These are phyloP conservation scores for Eupsittula cactorum DNA, from an alignment of 2,113 vertebrate genomes.

Conservation along the genomic window DNA sequence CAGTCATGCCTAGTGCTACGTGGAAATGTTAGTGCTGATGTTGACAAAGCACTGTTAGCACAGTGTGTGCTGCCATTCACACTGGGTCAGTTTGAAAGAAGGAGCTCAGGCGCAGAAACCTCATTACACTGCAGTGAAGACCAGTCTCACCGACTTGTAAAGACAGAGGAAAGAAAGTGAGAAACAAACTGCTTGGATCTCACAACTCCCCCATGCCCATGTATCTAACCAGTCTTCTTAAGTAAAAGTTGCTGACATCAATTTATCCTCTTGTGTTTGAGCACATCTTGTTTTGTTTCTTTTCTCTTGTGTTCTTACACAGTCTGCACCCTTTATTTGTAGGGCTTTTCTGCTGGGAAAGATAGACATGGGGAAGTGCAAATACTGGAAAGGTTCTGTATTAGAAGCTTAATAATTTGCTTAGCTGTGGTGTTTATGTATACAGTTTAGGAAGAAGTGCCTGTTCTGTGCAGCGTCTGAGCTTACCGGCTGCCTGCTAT, in stretches of 20 bases:
- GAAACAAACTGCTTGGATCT: background rate
- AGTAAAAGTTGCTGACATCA: background rate
- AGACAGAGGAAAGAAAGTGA: background rate
- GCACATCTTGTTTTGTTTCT: background rate
- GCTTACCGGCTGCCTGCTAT: background rate
- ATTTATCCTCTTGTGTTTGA: background rate
- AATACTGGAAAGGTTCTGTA: background rate
- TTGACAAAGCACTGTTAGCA: background rate
- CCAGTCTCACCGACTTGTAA: background rate
- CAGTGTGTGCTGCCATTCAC: background rate
- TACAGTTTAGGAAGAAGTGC: background rate
- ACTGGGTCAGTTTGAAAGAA: background rate
- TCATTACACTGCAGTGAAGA: rapidly evolving
- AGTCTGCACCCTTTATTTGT: background rate
- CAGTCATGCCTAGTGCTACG: rapidly evolving
- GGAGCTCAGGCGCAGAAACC: background rate
- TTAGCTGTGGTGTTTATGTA: background rate
- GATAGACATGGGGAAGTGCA: background rate
- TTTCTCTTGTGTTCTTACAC: background rate
- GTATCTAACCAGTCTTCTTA: background rate
- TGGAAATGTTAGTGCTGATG: background rate
- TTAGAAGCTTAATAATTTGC: background rate
- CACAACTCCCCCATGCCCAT: rapidly evolving
- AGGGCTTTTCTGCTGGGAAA: background rate
- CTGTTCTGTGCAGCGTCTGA: background rate